Conservation (phyloP, 37 sponge, comb jelly and placozoan genomes). For the Oopsacas minuta region DNA sequence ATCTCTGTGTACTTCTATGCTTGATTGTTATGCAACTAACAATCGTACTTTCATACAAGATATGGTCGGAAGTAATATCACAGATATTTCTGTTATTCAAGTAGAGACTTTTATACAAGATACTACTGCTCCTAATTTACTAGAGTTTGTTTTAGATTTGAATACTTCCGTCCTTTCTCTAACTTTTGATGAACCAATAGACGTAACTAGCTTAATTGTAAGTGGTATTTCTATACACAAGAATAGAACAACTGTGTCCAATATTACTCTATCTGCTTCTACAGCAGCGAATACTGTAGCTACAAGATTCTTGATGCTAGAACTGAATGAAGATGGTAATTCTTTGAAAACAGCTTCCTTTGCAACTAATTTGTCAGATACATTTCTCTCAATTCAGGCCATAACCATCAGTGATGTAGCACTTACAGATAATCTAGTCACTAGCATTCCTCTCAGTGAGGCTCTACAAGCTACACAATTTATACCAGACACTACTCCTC, state of each 20-base stretch:
- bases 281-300: not conserved
- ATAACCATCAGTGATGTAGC: constrained; percentile 49
- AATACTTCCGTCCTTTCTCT: constrained; percentile 26
- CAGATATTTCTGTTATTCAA: not conserved
- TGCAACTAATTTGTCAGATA: constrained; percentile 7
- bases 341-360: not conserved
- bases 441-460: constrained; percentile 7
- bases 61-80: not conserved
- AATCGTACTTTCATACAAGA: not conserved
- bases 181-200: constrained; percentile 57
- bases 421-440: constrained; percentile 31
- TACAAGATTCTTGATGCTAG: not conserved
- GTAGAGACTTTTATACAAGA: constrained; percentile 20
- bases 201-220: not conserved
- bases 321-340: constrained; percentile 15
- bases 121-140: constrained; percentile 25
- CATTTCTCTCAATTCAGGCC: constrained; percentile 33
- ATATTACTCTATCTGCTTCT: not conserved
- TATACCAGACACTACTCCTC: constrained; percentile 28
- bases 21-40: not conserved
- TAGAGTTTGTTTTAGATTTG: constrained; percentile 28
- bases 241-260: not conserved
- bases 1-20: not conserved
- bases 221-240: not conserved
- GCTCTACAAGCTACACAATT: constrained; percentile 42